Evolutionary conservation across 2,113 vertebrate species (phyloP).

Genomic region (Polypterus bichir): DNA sequence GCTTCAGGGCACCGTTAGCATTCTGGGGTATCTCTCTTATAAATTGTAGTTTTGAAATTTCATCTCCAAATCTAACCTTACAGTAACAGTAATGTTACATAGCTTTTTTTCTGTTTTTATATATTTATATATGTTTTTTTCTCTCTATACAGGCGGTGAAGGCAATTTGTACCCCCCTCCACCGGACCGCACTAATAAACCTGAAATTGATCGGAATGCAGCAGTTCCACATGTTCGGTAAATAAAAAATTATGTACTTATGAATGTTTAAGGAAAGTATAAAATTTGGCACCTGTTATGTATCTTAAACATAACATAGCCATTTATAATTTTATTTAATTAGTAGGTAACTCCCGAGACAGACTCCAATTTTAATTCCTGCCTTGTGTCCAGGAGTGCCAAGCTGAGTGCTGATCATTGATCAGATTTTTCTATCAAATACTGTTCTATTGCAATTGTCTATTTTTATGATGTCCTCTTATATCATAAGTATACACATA

Average conservation of each 20-base stretch:
- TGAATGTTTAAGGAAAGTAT: background rate
- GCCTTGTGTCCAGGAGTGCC: background rate
- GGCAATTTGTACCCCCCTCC: slow-evolving; percentile 43
- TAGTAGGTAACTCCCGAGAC: background rate
- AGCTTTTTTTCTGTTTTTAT: too few relatives aligned
- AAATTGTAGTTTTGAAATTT: too few relatives aligned
- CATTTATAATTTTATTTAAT: background rate
- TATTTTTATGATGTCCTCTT: too few relatives aligned
- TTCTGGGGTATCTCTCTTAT: too few relatives aligned
- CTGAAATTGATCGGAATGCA: slow-evolving; percentile 41
- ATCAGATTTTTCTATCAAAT: too few relatives aligned
- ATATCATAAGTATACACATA: too few relatives aligned
- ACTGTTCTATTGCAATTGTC: too few relatives aligned
- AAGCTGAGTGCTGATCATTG: background rate
- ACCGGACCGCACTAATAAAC: slow-evolving; percentile 37
- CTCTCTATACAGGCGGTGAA: slow-evolving; percentile 19
- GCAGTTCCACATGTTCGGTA: slow-evolving; percentile 44
- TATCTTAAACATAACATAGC: background rate
- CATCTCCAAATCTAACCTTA: too few relatives aligned
- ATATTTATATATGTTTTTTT: background rate
- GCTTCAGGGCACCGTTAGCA: too few relatives aligned
- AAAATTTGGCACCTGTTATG: background rate
- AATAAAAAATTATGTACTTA: background rate
- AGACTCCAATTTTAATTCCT: background rate
- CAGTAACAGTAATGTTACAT: too few relatives aligned